Evolutionary conservation across 1,140 invertebrate genomes (phyloP), one percentile per base, ranked within the genome.

Genomic region (Drosophila persimilis): DNA sequence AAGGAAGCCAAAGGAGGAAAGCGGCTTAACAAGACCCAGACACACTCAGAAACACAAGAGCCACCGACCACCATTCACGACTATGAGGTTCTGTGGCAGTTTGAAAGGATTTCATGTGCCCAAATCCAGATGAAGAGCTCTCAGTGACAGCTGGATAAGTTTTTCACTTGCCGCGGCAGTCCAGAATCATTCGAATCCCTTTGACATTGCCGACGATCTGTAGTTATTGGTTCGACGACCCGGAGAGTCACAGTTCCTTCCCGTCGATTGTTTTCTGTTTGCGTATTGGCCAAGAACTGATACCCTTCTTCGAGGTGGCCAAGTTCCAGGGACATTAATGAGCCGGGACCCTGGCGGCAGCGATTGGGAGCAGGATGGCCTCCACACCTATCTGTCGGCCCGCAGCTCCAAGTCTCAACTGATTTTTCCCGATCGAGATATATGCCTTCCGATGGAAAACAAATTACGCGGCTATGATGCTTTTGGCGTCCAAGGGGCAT

Each of bases 311-410:
- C 8, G 17, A 11, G 2, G 45, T 54, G 15, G 60, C 54, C n/a
- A 57, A 67, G 4, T 72, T 48, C 13, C 26, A 79, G 35, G 51
- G 58, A 20, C 0, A 20, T 79, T 2, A 7, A 11, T 0, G 2
- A 7, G 0, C n/a, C 1, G 15, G 0, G 9, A 6, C 13, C n/a
- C n/a, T 1, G 46, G 9, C 0, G 1, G 0, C 1, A 55, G 39
- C 0, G 1, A 75, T 0, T 72, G 59, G 54, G 76, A 80, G 17
- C 22, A 50, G 9, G 22, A 43, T 2, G 78, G 76, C 3, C 53
- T 76, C 8, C 7, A 54, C 2, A 48, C 6, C 6, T 80, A 64
- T 17, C 1, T 60, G 6, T 1, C 5, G 1, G 51, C 58, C 1
- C 13, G 59, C 2, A 0, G 8, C 0, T 15, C 17, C 17, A 17